These are phyloP conservation scores for Alviniconcha marisindica DNA, from an alignment of 1,140 invertebrate species.

Conservation along the genomic window DNA sequence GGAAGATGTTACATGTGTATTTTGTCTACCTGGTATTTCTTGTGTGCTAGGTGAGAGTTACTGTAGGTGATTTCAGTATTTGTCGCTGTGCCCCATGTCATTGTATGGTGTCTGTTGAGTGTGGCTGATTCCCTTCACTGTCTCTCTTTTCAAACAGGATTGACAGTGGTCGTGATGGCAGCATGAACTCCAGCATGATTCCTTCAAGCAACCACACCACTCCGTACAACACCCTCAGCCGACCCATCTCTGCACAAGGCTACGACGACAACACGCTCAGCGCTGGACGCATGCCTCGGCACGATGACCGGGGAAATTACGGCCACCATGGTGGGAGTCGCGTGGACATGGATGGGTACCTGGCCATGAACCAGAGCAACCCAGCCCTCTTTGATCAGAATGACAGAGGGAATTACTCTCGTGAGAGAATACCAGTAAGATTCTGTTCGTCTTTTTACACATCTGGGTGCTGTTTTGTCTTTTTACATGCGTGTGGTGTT, in stretches of 20 bases:
- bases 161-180: background rate
- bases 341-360: constrained; percentile 44
- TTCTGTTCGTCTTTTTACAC: background rate
- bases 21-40: too few species aligned
- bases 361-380: constrained; percentile 56
- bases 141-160: background rate
- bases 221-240: constrained; percentile 66
- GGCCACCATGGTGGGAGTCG: constrained; percentile 48
- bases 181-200: constrained; percentile 15
- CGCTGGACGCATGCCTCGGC: constrained; percentile 49
- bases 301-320: constrained; percentile 14
- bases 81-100: too few species aligned
- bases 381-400: constrained; percentile 29
- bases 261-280: constrained; percentile 72
- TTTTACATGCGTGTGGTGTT: too few species aligned
- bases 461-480: too few species aligned
- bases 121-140: too few species aligned
- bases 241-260: constrained; percentile 67
- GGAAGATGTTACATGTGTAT: too few species aligned
- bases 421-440: constrained; percentile 39
- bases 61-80: too few species aligned
- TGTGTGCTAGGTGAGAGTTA: too few species aligned
- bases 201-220: constrained; percentile 55
- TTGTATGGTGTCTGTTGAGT: too few species aligned
- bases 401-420: constrained; percentile 38